Percentiles rank a stretch among this genome's conserved stretches.
Evolutionary conservation across 2,113 vertebrate genomes (phyloP).

Genomic region (Cettia cetti): DNA sequence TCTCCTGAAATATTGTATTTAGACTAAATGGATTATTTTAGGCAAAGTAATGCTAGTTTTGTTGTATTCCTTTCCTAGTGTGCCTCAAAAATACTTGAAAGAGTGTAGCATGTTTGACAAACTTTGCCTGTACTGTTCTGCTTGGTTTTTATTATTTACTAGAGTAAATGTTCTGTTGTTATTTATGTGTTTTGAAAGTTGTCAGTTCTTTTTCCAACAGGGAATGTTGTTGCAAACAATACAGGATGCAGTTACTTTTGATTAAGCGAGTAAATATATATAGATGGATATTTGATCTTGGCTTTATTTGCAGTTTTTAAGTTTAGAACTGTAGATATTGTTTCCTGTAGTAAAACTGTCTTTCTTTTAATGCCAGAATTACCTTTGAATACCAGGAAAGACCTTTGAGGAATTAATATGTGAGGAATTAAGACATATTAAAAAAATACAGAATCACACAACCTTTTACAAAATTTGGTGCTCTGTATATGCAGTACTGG

Average conservation of each 20-base stretch:
- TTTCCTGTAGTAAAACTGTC: background rate
- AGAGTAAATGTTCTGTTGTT: background rate
- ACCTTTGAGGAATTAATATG: too few species aligned
- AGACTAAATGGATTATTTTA: background rate
- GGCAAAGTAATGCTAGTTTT: background rate
- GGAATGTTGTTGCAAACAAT: background rate
- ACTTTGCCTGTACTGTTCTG: background rate
- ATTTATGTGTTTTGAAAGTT: background rate
- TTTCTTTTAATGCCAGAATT: background rate
- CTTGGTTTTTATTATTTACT: background rate
- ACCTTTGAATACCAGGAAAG: too few species aligned
- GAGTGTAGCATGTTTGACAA: background rate
- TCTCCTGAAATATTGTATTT: background rate
- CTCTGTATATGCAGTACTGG: background rate
- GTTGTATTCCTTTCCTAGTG: background rate
- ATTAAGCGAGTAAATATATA: background rate
- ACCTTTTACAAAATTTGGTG: background rate
- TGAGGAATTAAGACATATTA: background rate
- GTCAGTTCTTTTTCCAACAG: background rate
- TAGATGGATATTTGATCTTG: background rate
- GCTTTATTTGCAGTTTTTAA: background rate
- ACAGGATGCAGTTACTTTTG: background rate
- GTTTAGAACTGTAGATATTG: background rate
- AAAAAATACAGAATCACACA: background rate
- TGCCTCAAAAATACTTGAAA: background rate